These are phyloP conservation scores for Sebastes minor DNA, from an alignment of 2,797 vertebrate genomes.

Conservation along the genomic window DNA sequence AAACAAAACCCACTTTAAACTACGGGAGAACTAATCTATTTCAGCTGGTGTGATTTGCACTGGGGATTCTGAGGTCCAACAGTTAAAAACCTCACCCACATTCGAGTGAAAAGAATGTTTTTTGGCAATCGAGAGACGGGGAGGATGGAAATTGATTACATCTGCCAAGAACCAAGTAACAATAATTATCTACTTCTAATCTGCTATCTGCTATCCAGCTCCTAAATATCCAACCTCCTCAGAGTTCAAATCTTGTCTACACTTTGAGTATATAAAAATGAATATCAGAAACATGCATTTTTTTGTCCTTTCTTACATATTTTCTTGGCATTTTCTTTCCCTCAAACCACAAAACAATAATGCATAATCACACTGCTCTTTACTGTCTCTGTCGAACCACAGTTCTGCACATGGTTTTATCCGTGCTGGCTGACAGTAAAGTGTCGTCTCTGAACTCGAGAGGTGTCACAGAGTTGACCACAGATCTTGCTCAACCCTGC, in stretches of 20 bases:
- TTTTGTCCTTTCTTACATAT: neutral
- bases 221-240: neutral
- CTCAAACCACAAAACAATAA: neutral
- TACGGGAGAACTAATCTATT: conserved; percentile 45
- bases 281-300: neutral
- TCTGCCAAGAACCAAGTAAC: conserved; percentile 36
- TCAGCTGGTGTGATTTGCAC: conserved; percentile 44
- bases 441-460: neutral
- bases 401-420: neutral
- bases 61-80: conserved; percentile 23
- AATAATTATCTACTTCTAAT: conserved; percentile 23
- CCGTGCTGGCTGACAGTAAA: neutral
- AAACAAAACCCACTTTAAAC: conserved; percentile 22
- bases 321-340: neutral
- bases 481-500: conserved; percentile 11
- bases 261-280: neutral
- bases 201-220: neutral
- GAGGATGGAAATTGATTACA: conserved; percentile 55
- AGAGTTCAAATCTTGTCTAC: neutral
- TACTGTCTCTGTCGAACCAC: neutral
- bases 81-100: conserved; percentile 32
- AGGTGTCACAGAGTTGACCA: conserved; percentile 18
- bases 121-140: conserved; percentile 33
- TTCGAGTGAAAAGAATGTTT: conserved; percentile 46
- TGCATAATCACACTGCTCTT: neutral